phyloP scores from a whole-genome alignment of 64 coral and sea anemone genomes.

The Montipora sp. region DNA sequence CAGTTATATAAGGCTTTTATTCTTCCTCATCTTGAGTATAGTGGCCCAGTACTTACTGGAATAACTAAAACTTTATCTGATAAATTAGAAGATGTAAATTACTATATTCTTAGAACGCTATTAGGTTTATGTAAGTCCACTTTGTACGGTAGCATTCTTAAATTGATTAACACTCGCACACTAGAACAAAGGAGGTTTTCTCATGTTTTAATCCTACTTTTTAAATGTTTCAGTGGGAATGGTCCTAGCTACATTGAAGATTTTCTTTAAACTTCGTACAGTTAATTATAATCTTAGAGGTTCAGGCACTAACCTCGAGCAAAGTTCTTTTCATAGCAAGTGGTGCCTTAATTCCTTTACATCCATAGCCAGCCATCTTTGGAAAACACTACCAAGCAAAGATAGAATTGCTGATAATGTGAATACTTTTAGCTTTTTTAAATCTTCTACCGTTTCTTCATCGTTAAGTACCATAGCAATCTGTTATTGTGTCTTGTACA shows the following conservation, averaged over 20 bases:
- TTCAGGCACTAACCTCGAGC: background rate
- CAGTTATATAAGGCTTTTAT: no score
- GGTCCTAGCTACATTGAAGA: slow-evolving; percentile 15
- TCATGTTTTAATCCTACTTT: no score
- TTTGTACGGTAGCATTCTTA: background rate
- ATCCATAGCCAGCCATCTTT: background rate
- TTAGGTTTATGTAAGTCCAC: background rate
- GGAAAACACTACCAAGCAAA: no score
- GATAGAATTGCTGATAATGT: no score
- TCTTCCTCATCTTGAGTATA: background rate
- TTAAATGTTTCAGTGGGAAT: background rate
- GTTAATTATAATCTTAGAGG: background rate
- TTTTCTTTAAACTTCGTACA: background rate
- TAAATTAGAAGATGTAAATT: background rate
- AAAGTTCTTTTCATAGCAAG: background rate
- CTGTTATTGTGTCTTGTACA: no score
- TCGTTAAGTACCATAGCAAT: no score
- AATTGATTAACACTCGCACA: background rate
- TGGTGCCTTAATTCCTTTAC: background rate
- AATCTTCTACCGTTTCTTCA: no score
- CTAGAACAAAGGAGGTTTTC: no score
- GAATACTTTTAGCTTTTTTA: no score
- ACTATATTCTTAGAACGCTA: background rate
- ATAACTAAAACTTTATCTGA: background rate
- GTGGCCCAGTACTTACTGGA: background rate